Base-by-base conservation (phyloP, 2,888 invertebrate species). In the Epirrhoe alternata region DNA sequence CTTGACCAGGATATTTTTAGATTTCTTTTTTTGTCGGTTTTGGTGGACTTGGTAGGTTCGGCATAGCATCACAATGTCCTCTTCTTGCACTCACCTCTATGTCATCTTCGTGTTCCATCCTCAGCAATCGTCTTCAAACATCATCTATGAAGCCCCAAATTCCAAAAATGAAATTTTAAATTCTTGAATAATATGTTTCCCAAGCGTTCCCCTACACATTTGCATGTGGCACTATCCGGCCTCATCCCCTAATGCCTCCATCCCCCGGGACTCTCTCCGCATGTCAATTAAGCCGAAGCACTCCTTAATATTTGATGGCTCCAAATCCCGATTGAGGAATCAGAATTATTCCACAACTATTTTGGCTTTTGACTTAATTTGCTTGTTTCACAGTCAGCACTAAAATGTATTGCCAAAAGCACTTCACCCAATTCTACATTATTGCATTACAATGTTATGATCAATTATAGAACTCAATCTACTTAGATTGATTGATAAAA, bases 261-360 rank as follows among this genome's bases (percentile, higher is more conserved):
- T 7, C 53, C 58, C 62, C 75, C 67, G 62, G 42, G 58, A 57
- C 58, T 62, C 65, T 68, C 74, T 79, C 74, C 71, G 74, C 75
- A 78, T 80, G 81, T 81, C 81, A 80, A 81, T 81, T 80, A 81
- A 72, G 66, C 57, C 60, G 60, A 69, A 64, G 62, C 66, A 66
- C 68, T 67, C 64, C 68, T 71, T 75, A 72, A 76, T 78, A 76
- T 76, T 77, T 70, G 66, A 65, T 66, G 59, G 42, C 54, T 55
- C 56, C 59, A 49, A 55, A 50, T 47, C 70, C 63, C 56, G 65
- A 61, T 66, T 64, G 61, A 68, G 72, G 68, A 58, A 49, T 64
- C 35, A 47, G 64, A 58, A 52, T 58, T 58, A 61, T 69, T 64
- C 74, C 63, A 63, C 68, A 70, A 75, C 60, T 60, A 64, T 58